Conservation (phyloP, 2,888 invertebrate genomes). For the Gastracanthus pulcherrimus region DNA sequence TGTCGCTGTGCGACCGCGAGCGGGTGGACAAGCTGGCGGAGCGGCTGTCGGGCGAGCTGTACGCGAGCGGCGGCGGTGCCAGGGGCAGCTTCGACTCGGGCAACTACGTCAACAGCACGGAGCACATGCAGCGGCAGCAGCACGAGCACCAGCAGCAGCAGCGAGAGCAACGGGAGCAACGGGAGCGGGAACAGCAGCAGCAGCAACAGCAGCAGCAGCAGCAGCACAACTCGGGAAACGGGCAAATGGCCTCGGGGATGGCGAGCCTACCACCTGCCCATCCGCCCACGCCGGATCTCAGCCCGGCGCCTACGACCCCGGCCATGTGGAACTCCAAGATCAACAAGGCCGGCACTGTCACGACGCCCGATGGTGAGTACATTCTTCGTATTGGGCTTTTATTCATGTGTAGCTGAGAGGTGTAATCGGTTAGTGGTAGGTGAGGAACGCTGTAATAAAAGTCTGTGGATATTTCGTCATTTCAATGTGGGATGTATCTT, state of each 20-base stretch:
- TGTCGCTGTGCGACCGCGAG: constrained; percentile 77
- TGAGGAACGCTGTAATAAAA: no score
- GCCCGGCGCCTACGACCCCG: constrained; percentile 76
- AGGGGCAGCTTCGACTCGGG: constrained; percentile 72
- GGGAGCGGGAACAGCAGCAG: constrained; percentile 37
- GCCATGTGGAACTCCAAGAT: constrained; percentile 81
- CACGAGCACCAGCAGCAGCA: constrained; percentile 65
- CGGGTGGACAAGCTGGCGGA: constrained; percentile 73
- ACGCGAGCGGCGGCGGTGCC: constrained; percentile 69
- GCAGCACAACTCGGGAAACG: constrained; percentile 67
- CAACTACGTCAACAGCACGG: constrained; percentile 70
- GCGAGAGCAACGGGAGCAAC: constrained; percentile 66
- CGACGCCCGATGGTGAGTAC: constrained; percentile 90
- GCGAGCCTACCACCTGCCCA: constrained; percentile 79
- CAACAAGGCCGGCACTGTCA: constrained; percentile 87
- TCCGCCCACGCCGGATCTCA: constrained; percentile 78
- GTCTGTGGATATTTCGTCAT: no score
- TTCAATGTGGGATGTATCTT: no score
- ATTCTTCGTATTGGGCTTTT: no score
- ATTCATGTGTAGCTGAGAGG: no score
- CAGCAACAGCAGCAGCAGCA: constrained; percentile 57
- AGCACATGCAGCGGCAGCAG: constrained; percentile 65
- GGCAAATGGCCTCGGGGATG: constrained; percentile 69
- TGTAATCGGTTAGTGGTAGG: no score
- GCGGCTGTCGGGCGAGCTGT: constrained; percentile 71